A percentile compares a stretch with the other conserved stretches of the same genome.
These are phyloP conservation scores for Myotis brandtii DNA, from an alignment of 2,113 vertebrate species.

Conservation along the genomic window DNA sequence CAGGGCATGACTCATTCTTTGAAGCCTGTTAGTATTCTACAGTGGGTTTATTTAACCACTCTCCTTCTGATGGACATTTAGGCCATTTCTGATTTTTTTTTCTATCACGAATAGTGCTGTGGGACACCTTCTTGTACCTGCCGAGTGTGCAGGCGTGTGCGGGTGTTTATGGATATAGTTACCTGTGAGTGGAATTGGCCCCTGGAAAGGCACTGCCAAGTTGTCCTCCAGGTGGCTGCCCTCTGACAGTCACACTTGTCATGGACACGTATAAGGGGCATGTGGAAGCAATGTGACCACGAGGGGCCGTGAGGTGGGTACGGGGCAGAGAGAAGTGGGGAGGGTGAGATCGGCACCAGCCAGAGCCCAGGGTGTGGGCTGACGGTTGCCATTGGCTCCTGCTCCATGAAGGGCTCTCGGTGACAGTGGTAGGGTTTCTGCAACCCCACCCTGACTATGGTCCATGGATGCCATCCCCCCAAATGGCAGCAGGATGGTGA, in stretches of 20 bases:
- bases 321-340: neutral
- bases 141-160: fast-evolving
- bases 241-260: neutral
- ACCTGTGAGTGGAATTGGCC: neutral
- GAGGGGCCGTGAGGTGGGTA: neutral
- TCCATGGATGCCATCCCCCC: neutral
- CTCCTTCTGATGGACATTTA: neutral
- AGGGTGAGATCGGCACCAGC: neutral
- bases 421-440: neutral
- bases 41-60: neutral
- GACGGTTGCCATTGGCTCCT: neutral
- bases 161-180: neutral
- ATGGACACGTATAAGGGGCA: neutral
- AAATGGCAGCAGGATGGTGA: too few relatives aligned
- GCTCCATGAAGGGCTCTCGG: neutral
- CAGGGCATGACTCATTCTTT: neutral
- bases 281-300: fast-evolving
- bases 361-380: neutral
- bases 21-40: neutral
- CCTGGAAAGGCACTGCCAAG: neutral
- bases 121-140: too few relatives aligned
- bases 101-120: neutral
- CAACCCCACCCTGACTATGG: neutral
- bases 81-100: neutral
- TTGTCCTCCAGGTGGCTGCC: neutral